A percentile compares a stretch with the other conserved stretches of the same genome.
phyloP scores from a whole-genome alignment of 1,140 invertebrate genomes.

The Bombus turneri region DNA sequence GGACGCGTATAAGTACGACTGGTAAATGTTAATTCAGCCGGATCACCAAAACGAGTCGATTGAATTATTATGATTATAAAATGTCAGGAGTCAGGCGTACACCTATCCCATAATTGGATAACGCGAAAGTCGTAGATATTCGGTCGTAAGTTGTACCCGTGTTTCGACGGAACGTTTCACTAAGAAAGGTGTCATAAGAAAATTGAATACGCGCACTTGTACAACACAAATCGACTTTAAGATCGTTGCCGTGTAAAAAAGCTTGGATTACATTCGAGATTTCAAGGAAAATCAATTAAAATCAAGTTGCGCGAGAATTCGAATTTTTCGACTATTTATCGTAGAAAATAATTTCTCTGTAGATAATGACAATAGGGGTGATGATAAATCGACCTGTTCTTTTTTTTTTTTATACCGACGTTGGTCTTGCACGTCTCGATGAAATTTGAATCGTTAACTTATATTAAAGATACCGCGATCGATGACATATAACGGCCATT shows the following conservation, averaged over 20 bases:
- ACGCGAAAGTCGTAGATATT: slow-evolving; percentile 23
- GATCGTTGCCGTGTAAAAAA: background rate
- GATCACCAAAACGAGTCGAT: slow-evolving; percentile 28
- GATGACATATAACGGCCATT: background rate
- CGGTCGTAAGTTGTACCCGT: background rate
- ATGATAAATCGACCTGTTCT: no score
- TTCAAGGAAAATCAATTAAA: no score
- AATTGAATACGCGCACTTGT: background rate
- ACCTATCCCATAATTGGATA: slow-evolving; percentile 34
- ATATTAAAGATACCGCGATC: no score
- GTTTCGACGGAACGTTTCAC: background rate
- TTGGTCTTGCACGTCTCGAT: no score
- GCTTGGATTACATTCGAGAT: no score
- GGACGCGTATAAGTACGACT: background rate
- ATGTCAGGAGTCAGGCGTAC: slow-evolving; percentile 25
- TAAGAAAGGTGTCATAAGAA: background rate
- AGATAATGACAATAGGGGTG: no score
- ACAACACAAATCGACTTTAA: background rate
- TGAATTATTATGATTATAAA: slow-evolving; percentile 4
- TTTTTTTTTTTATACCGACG: no score
- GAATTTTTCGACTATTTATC: no score
- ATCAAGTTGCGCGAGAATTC: no score
- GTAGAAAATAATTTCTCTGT: no score
- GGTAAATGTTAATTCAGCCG: background rate
- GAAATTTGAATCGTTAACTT: no score